Conservation (phyloP, 2,113 vertebrate species). For the Corapipo altera region DNA sequence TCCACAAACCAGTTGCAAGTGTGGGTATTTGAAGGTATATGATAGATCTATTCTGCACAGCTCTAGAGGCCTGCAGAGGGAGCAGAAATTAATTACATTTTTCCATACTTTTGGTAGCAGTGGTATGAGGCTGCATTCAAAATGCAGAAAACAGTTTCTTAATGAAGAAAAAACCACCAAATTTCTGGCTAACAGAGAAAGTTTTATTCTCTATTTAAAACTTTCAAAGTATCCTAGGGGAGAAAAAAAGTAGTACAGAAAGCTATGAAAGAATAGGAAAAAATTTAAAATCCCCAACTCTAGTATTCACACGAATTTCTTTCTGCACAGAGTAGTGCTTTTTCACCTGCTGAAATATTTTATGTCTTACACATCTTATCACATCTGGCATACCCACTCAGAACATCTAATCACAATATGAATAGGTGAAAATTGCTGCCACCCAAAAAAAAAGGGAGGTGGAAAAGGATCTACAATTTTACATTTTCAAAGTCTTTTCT, state of each 20-base stretch:
- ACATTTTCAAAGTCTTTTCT: not conserved
- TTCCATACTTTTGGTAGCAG: not conserved
- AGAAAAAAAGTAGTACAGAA: not conserved
- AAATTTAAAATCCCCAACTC: not conserved
- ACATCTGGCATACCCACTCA: not conserved
- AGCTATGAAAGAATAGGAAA: not conserved
- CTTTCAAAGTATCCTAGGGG: not conserved
- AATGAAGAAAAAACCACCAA: not conserved
- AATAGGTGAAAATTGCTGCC: not conserved
- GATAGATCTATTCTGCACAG: not conserved
- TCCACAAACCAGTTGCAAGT: not conserved
- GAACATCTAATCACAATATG: not conserved
- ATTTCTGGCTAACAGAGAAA: not conserved
- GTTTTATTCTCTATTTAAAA: not conserved
- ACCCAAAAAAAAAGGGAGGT: not conserved
- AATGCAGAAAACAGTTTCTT: not conserved
- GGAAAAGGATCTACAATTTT: not conserved
- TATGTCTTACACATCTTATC: not conserved
- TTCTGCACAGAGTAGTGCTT: not conserved
- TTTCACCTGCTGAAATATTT: not conserved
- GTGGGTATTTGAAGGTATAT: not conserved
- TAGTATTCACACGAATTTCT: not conserved
- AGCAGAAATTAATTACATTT: not conserved
- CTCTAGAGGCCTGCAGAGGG: not conserved
- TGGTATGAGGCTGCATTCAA: not conserved